These are phyloP conservation scores for Schizaphis graminum DNA, from an alignment of 2,888 invertebrate species.

Conservation along the genomic window DNA sequence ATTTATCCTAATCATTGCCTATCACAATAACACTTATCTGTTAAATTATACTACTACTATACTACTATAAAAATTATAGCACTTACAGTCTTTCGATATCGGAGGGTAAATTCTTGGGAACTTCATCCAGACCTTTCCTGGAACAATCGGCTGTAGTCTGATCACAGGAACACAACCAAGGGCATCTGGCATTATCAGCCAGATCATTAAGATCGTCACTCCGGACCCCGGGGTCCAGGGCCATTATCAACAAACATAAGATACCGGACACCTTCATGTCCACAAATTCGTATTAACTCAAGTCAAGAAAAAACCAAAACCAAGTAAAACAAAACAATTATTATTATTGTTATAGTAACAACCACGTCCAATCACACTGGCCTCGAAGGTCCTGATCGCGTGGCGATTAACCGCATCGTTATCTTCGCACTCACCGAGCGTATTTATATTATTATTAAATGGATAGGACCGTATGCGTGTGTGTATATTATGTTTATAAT, in stretches of 20 bases:
- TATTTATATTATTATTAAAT: not conserved
- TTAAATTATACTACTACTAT: not conserved
- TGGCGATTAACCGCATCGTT: slow-evolving; percentile 44
- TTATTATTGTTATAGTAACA: not conserved
- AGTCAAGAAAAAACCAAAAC: not conserved
- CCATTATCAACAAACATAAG: slow-evolving; percentile 55
- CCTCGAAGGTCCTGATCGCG: slow-evolving; percentile 56
- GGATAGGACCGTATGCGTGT: not conserved
- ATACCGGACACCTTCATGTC: slow-evolving; percentile 43
- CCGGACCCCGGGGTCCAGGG: slow-evolving; percentile 59
- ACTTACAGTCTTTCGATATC: slow-evolving; percentile 91
- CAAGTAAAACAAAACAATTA: not conserved
- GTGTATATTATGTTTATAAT: not conserved
- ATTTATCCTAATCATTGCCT: not conserved
- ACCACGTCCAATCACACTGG: slow-evolving; percentile 50
- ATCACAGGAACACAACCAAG: slow-evolving; percentile 84
- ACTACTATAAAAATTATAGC: not conserved
- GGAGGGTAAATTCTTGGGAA: slow-evolving; percentile 82
- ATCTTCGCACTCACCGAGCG: not conserved
- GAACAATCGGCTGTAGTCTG: slow-evolving; percentile 86
- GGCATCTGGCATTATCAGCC: slow-evolving; percentile 74
- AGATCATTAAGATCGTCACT: slow-evolving; percentile 67
- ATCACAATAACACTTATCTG: not conserved
- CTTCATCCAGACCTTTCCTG: slow-evolving; percentile 82
- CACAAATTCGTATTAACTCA: not conserved